These are phyloP conservation scores for Dallia pectoralis DNA, from an alignment of 2,797 vertebrate species.

Conservation along the genomic window DNA sequence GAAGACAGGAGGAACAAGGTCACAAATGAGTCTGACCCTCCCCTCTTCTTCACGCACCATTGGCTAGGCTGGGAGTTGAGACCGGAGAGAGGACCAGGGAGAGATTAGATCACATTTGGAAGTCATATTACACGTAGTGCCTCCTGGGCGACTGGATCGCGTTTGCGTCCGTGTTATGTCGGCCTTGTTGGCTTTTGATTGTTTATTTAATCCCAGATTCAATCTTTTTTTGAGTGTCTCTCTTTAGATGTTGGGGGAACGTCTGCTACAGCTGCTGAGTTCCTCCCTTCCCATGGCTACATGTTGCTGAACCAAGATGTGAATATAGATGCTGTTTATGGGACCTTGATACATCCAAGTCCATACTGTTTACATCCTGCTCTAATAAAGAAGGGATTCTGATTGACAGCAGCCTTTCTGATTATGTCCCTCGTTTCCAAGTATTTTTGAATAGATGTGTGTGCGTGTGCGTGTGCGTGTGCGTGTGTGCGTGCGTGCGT, in stretches of 20 bases:
- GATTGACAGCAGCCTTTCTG: neutral
- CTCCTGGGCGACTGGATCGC: neutral
- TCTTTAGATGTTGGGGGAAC: no score
- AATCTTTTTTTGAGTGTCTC: no score
- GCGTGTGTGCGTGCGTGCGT: conserved; percentile 4
- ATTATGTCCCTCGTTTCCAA: neutral
- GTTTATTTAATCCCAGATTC: neutral
- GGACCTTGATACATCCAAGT: neutral
- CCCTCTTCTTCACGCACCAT: conserved; percentile 38
- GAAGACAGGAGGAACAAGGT: conserved; percentile 62
- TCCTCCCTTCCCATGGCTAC: conserved; percentile 1
- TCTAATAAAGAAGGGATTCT: conserved; percentile 2
- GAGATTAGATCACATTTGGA: conserved; percentile 5
- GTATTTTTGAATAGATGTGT: neutral
- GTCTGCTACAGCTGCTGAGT: neutral
- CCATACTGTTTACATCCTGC: neutral
- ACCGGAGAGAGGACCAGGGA: neutral
- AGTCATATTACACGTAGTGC: conserved; percentile 17
- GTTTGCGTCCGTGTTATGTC: neutral
- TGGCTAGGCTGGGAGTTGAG: conserved; percentile 25
- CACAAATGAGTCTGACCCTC: conserved; percentile 60
- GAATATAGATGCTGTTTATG: neutral
- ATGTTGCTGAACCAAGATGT: neutral
- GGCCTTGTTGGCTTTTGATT: neutral
- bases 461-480: neutral